phyloP scores from a whole-genome alignment of 2,113 vertebrate species.

The Dipodomys ordii region DNA sequence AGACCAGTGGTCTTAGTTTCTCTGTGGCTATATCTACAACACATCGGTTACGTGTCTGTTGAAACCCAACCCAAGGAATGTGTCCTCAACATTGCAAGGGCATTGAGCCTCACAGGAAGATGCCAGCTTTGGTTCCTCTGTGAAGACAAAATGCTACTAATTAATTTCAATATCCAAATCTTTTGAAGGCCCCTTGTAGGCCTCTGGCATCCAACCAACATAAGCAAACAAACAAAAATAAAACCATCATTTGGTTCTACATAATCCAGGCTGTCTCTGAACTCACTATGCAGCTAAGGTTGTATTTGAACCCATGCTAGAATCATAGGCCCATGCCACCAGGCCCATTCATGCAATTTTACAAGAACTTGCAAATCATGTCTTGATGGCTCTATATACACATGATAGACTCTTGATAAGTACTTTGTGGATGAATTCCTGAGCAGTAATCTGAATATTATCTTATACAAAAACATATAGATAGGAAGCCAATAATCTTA shows the following conservation, averaged over 20 bases:
- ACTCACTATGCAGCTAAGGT: too few relatives aligned
- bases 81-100: not conserved
- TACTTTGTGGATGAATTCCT: not conserved
- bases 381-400: not conserved
- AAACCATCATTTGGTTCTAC: not conserved
- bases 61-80: not conserved
- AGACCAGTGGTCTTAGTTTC: not conserved
- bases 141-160: not conserved
- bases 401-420: not conserved
- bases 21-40: not conserved
- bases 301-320: too few relatives aligned
- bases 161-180: not conserved
- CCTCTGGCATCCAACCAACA: not conserved
- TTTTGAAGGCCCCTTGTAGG: not conserved
- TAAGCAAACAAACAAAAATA: not conserved
- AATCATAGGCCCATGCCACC: too few relatives aligned
- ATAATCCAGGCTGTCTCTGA: too few relatives aligned
- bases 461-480: not conserved
- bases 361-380: not conserved
- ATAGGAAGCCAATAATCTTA: not conserved
- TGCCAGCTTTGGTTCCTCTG: not conserved
- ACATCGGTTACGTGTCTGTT: not conserved
- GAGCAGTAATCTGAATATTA: not conserved
- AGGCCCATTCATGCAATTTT: not conserved
- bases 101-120: not conserved